A percentile compares a stretch with the other conserved stretches of the same genome.
Conservation (phyloP, 2,888 invertebrate genomes). For the Formica aserva region DNA sequence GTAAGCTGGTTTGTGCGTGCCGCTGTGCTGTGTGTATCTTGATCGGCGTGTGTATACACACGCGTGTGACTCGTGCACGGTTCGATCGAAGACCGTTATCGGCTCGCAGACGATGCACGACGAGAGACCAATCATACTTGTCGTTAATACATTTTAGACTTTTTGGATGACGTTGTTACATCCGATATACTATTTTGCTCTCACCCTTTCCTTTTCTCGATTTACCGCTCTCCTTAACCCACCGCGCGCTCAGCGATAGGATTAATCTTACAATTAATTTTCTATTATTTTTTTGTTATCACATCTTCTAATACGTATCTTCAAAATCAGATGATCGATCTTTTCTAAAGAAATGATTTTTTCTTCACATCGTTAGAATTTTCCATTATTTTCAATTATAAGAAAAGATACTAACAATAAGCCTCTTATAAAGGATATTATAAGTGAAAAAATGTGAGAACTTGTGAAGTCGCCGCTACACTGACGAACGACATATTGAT, state of each 20-base stretch:
- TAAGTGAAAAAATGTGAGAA: neutral
- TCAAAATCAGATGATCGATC: neutral
- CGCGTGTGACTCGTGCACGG: conserved; percentile 15
- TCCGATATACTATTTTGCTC: conserved; percentile 10
- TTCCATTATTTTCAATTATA: neutral
- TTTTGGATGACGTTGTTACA: neutral
- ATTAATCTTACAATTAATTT: conserved; percentile 2
- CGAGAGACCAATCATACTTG: neutral
- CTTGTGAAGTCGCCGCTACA: neutral
- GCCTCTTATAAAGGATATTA: neutral
- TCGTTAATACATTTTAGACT: conserved; percentile 30
- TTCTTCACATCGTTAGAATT: neutral
- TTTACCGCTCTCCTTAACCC: neutral
- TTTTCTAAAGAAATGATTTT: neutral
- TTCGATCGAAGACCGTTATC: conserved; percentile 69
- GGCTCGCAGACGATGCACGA: conserved; percentile 40
- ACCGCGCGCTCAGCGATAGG: neutral
- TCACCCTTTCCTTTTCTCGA: conserved; percentile 2
- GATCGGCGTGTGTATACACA: neutral
- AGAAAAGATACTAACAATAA: neutral
- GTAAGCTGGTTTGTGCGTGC: neutral
- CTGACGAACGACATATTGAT: conserved; percentile 51
- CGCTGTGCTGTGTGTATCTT: neutral
- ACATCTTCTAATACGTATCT: neutral
- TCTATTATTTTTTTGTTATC: neutral